phyloP scores from a whole-genome alignment of 1,140 invertebrate genomes.

The Heterodera carotae region DNA sequence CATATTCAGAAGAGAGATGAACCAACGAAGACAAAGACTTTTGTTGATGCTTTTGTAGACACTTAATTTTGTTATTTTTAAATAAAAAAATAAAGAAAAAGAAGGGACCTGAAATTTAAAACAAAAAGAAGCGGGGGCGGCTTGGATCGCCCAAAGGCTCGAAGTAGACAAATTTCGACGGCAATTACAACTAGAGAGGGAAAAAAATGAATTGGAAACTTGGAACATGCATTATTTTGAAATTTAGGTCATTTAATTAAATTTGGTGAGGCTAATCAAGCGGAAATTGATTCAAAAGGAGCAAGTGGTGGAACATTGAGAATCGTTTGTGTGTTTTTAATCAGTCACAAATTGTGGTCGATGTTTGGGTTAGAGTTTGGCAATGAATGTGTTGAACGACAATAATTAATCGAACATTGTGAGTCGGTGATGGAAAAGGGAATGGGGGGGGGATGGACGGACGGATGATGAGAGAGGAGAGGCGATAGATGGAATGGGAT shows the following conservation, averaged over 20 bases:
- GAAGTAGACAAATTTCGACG: too few relatives aligned
- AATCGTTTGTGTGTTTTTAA: background rate
- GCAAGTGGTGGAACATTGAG: background rate
- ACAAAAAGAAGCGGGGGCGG: background rate
- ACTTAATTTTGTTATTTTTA: background rate
- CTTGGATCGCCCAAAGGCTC: too few relatives aligned
- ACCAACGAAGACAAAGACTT: background rate
- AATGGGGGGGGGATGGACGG: background rate
- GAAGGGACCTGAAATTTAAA: background rate
- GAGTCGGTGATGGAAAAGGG: background rate
- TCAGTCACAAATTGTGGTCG: background rate
- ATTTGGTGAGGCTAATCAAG: background rate
- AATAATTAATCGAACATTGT: slow-evolving; percentile 15
- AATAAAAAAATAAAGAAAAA: background rate
- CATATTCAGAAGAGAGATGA: background rate
- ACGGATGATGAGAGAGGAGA: background rate
- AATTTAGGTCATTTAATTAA: too few relatives aligned
- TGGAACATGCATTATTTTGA: too few relatives aligned
- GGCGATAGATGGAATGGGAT: background rate
- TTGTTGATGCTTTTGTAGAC: background rate
- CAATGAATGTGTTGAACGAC: background rate
- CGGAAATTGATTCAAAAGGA: slow-evolving; percentile 5
- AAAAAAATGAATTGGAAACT: too few relatives aligned
- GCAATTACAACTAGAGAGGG: too few relatives aligned
- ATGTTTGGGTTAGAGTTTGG: slow-evolving; percentile 16